Percentiles rank a stretch among this genome's conserved stretches.
Conservation (phyloP, 2,113 vertebrate genomes). For the Sceloporus undulatus region DNA sequence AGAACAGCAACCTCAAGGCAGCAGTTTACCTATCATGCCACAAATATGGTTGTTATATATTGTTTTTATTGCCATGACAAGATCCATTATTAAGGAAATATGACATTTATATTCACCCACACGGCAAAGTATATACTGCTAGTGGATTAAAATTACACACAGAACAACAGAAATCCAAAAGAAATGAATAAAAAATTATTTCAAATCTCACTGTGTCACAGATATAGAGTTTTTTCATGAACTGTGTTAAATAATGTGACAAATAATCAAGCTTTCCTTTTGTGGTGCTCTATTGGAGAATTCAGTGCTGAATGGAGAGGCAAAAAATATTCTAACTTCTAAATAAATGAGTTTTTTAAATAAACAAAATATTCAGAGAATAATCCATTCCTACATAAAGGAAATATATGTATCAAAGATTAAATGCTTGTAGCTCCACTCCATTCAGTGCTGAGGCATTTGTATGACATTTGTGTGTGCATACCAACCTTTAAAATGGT, state of each 20-base stretch:
- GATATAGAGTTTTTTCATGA: not conserved
- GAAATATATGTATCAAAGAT: constrained; percentile 10
- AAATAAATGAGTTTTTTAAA: not conserved
- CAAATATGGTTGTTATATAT: not conserved
- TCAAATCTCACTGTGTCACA: not conserved
- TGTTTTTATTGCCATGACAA: not conserved
- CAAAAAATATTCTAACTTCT: not conserved
- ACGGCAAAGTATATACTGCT: not conserved
- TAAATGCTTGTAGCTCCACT: not conserved
- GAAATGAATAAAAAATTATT: not conserved
- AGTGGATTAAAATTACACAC: not conserved
- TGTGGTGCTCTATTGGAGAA: not conserved
- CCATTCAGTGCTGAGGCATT: not conserved
- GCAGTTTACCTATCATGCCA: not conserved
- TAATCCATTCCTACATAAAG: not conserved
- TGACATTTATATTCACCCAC: not conserved
- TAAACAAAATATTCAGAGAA: not conserved
- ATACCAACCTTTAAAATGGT: not conserved
- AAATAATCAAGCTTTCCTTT: not conserved
- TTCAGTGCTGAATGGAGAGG: not conserved
- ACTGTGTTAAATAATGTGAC: not conserved
- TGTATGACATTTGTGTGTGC: not conserved
- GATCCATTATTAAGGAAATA: not conserved
- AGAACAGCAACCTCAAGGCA: not conserved
- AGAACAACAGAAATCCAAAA: not conserved